Base-by-base conservation (phyloP, 1,140 invertebrate genomes). In the Aphis gossypii region DNA sequence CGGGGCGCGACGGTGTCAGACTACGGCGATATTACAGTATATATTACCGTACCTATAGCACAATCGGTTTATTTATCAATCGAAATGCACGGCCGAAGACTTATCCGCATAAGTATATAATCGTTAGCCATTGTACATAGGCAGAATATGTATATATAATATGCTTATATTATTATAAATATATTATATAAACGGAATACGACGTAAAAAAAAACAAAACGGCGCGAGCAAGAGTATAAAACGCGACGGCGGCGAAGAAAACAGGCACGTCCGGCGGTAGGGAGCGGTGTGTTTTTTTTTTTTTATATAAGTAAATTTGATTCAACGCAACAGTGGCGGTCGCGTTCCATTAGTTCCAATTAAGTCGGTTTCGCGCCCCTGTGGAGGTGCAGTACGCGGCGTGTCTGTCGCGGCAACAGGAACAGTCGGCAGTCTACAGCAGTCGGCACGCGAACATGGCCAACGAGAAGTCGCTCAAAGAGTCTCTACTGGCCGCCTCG, bases 381-480 rank as follows among this genome's bases (percentile, higher is more conserved):
- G 46, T 2, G 18, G 46, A n/a, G 30, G 86, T n/a, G 46, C 86
- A 38, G 86, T 51, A 48, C 46, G 48, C 41, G 9, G n/a, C 18
- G 30, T 46, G 18, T 87, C 3, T 87, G 86, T 48, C 41, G 87
- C 87, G 46, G 86, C 51, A 11, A 48, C 20, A 56, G n/a, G 30
- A 76, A 14, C n/a, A n/a, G 30, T 76, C 30, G n/a, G 14, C 46
- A 56, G 35, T 56, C 84, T 41, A 41, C 35, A 46, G 38, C 48
- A 84, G n/a, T 38, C 68, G 46, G 46, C 25, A 68, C 38, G 38
- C 38, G 88, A 94, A 86, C 54, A 94, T 95, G 95, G 95, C 94
- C 95, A 68, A 94, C 95, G 35, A 93, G 94, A 60, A 95, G 95
- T 92, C 90, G 95, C 93, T 95, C 95, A 94, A 94, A 94, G 93